phyloP scores from a whole-genome alignment of 2,888 invertebrate genomes.

The Incurvaria masculella region DNA sequence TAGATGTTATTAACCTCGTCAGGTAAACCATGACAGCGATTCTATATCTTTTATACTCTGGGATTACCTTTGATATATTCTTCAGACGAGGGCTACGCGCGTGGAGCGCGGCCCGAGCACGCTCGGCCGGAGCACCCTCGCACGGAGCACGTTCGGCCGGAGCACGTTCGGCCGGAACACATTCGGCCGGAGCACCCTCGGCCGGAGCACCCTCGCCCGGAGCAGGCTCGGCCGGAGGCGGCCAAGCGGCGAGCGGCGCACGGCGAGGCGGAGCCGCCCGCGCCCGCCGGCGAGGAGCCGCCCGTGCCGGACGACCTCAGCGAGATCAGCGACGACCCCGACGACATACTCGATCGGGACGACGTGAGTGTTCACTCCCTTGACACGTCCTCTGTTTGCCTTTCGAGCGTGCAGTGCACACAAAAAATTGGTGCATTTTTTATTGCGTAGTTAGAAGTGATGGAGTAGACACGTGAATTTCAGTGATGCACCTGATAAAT shows the following conservation, averaged over 20 bases:
- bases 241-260: conserved; percentile 33
- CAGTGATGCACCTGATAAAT: no score
- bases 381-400: no score
- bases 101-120: conserved; percentile 38
- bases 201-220: conserved; percentile 26
- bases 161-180: conserved; percentile 38
- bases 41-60: no score
- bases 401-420: no score
- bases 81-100: conserved; percentile 36
- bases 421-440: no score
- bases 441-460: no score
- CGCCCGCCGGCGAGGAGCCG: conserved; percentile 48
- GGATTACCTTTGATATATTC: no score
- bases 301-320: conserved; percentile 70
- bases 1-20: no score
- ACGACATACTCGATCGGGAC: conserved; percentile 80
- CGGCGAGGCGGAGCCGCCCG: conserved; percentile 28
- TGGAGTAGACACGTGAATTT: no score
- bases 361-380: conserved; percentile 45
- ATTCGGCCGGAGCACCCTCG: conserved; percentile 34
- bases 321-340: conserved; percentile 87
- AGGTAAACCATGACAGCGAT: no score
- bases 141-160: conserved; percentile 35
- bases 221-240: conserved; percentile 36
- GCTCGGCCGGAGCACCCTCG: conserved; percentile 24